Base-by-base conservation (phyloP, 1,140 invertebrate genomes). In the Chironomus striatipennis region DNA sequence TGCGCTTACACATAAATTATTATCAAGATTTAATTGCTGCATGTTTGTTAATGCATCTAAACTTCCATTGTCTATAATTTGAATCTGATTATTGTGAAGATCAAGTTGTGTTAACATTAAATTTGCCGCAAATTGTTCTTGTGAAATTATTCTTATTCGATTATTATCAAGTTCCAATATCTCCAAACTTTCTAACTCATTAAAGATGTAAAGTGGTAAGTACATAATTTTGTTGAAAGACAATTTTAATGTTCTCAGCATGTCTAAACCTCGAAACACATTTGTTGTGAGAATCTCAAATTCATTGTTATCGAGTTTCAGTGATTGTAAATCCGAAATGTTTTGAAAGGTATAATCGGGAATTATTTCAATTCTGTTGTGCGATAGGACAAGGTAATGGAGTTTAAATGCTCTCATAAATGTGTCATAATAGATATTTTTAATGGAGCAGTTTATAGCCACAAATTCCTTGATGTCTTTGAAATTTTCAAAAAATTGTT, bases 271-370 rank as follows among this genome's bases (percentile, higher is more conserved):
- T 8, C 17, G 17, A 70, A 70, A 70, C 17, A 70, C 20, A 70
- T 70, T 70, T 70, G 17, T 21, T 5, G 17, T 20, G 6, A 70
- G 20, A 15, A 70, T 8, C 18, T 70, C 17, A 18, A 70, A 8
- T 20, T 70, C 18, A 70, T 70, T 70, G 20, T 70, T 18, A 70
- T 70, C 65, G 17, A 70, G 65, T 70, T 70, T 70, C 9, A 70
- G 1, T 70, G 65, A 70, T 18, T 70, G 17, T 18, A 70, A 18
- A 9, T 70, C 65, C 6, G 65, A 20, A 3, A 21, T 3, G 20
- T 70, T 70, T 20, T 0, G n/a, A 20, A 70, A 70, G 9, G 20
- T 10, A 20, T 21, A 10, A 70, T 70, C 65, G 7, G 17, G 8
- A 8, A 70, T 20, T 1, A 9, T 18, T 70, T 70, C 17, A 9